Evolutionary conservation across 2,888 invertebrate genomes (phyloP).

Genomic region (Lasioglossum calceatum): DNA sequence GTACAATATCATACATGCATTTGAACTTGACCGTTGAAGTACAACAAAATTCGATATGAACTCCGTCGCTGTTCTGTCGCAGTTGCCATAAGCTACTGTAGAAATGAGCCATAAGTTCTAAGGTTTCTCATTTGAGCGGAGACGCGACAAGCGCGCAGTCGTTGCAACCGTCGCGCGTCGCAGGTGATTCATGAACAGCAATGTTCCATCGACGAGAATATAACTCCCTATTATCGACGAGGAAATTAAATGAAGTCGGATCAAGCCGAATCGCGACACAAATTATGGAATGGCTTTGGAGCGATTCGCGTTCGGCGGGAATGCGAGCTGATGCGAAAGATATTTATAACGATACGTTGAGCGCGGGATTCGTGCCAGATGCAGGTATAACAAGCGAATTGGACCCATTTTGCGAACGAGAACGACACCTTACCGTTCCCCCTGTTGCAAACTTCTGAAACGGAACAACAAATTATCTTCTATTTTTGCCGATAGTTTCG

Average conservation of each 20-base stretch:
- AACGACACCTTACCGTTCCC: constrained; percentile 16
- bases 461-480: background rate
- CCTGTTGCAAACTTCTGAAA: background rate
- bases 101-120: background rate
- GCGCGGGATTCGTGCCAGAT: constrained; percentile 58
- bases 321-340: constrained; percentile 32
- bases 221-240: background rate
- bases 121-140: background rate
- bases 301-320: background rate
- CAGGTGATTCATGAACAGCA: background rate
- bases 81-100: background rate
- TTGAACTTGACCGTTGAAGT: background rate
- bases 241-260: background rate
- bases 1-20: background rate
- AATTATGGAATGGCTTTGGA: background rate
- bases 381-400: constrained; percentile 45
- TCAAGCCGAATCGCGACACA: background rate
- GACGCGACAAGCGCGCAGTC: too few relatives aligned
- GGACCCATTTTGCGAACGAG: constrained; percentile 31
- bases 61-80: background rate
- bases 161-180: background rate
- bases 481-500: background rate
- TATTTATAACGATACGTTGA: constrained; percentile 65
- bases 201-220: background rate
- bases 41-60: background rate